Conservation (phyloP, 2,797 vertebrate species). For the Acanthis flammea region DNA sequence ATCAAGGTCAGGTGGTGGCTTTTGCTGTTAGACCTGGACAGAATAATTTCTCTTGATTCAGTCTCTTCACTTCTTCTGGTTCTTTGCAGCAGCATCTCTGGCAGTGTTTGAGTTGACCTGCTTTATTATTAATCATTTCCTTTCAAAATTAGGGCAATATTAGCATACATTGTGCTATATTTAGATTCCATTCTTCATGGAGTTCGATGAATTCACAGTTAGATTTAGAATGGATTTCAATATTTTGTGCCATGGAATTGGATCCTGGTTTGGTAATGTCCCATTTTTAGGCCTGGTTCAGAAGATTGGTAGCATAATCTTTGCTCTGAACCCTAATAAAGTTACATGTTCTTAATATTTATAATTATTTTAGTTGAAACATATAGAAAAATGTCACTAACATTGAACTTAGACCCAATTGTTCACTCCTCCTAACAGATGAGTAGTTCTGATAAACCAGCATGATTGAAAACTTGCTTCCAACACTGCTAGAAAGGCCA, state of each 20-base stretch:
- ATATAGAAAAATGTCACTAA: not conserved
- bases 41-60: not conserved
- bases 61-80: not conserved
- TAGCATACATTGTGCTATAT: slow-evolving; percentile 1
- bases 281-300: not conserved
- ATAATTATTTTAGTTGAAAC: not conserved
- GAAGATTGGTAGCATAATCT: not conserved
- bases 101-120: not conserved
- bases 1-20: not conserved
- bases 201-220: not conserved
- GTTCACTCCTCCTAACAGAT: not conserved
- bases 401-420: not conserved
- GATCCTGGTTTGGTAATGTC: not conserved
- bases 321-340: not conserved
- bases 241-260: not conserved
- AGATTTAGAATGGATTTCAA: not conserved
- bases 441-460: not conserved
- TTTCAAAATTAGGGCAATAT: slow-evolving; percentile 23
- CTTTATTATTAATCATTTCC: not conserved
- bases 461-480: not conserved
- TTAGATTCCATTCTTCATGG: not conserved
- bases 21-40: not conserved
- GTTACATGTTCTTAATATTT: not conserved
- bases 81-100: not conserved
- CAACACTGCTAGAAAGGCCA: not conserved